Evolutionary conservation across 1,140 invertebrate genomes (phyloP).

Genomic region (Drosophila kohkoa): DNA sequence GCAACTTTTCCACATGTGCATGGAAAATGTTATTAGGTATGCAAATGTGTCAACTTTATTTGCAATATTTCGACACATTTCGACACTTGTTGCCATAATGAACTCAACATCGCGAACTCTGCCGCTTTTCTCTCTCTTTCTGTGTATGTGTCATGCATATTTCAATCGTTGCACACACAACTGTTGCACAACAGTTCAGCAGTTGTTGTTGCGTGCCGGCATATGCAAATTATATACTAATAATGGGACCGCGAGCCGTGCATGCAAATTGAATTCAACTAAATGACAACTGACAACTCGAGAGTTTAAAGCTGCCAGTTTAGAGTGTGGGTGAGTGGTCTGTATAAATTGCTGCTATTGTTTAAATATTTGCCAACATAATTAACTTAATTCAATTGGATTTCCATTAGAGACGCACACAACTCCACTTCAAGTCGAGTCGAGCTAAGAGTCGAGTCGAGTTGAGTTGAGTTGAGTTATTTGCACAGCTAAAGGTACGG

Average conservation of each 20-base stretch:
- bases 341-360: constrained; percentile 80
- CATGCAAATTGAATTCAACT: constrained; percentile 67
- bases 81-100: constrained; percentile 82
- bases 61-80: constrained; percentile 77
- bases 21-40: constrained; percentile 81
- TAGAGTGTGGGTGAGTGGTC: constrained; percentile 22
- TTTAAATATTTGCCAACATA: constrained; percentile 84
- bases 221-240: constrained; percentile 44
- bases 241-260: constrained; percentile 47
- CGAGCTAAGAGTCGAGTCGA: constrained; percentile 12
- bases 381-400: constrained; percentile 85
- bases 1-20: constrained; percentile 48
- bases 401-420: constrained; percentile 78
- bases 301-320: constrained; percentile 45
- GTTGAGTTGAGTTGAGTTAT: constrained; percentile 46
- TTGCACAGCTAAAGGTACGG: constrained; percentile 66
- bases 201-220: constrained; percentile 39
- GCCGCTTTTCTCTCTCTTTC: background rate
- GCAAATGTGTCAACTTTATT: constrained; percentile 84
- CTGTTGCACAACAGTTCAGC: constrained; percentile 63
- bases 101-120: constrained; percentile 39
- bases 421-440: constrained; percentile 23
- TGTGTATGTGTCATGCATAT: constrained; percentile 48
- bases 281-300: constrained; percentile 55
- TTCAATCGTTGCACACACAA: constrained; percentile 50